These are phyloP conservation scores for Alligator sinensis DNA, from an alignment of 2,113 vertebrate genomes.

Conservation along the genomic window DNA sequence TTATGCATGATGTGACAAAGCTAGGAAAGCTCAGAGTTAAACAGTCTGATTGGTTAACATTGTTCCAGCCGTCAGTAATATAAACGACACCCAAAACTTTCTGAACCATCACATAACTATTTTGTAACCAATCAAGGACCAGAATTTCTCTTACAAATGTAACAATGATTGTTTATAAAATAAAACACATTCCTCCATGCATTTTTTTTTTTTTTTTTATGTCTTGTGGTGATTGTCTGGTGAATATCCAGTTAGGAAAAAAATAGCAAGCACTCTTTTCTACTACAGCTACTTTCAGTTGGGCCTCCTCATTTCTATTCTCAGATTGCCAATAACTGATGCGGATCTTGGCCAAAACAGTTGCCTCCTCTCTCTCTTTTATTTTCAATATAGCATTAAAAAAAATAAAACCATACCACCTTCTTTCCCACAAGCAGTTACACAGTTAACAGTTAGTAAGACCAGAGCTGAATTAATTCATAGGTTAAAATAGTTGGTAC, in stretches of 20 bases:
- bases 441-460: neutral
- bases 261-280: neutral
- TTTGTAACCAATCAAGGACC: neutral
- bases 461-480: neutral
- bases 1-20: neutral
- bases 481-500: neutral
- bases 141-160: neutral
- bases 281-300: conserved; percentile 52
- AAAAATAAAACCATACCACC: neutral
- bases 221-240: neutral
- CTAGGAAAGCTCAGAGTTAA: neutral
- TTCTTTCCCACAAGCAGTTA: neutral
- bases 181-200: rapidly evolving
- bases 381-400: conserved; percentile 18
- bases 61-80: neutral
- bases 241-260: neutral
- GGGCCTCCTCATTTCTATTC: conserved; percentile 45
- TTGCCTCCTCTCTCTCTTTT: conserved; percentile 12
- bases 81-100: neutral
- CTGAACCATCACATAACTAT: neutral
- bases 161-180: neutral
- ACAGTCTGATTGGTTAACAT: rapidly evolving
- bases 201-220: neutral
- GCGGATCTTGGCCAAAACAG: conserved; percentile 7
- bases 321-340: conserved; percentile 36